Evolutionary conservation across 2,113 vertebrate genomes (phyloP).

Genomic region (Lonchura striata): DNA sequence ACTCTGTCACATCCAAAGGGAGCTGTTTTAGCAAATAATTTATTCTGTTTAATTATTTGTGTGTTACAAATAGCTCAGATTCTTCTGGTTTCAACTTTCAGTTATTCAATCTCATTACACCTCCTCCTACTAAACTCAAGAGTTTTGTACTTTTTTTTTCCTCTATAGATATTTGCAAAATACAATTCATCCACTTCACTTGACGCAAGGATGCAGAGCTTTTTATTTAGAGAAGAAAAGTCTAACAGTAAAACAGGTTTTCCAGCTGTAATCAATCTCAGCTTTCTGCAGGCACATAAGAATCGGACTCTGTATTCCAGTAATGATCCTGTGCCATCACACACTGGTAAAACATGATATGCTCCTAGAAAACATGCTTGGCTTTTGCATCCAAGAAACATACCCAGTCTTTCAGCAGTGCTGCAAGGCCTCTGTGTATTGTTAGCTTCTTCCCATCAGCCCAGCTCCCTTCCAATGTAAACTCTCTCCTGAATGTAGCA

Average conservation of each 20-base stretch:
- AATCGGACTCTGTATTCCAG: background rate
- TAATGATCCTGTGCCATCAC: background rate
- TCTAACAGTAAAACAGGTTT: background rate
- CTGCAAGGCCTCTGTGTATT: background rate
- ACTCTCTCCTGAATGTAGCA: background rate
- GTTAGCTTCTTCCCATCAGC: background rate
- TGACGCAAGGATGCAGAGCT: background rate
- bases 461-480: background rate
- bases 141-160: background rate
- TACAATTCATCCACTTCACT: background rate
- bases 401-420: background rate
- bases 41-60: background rate
- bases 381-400: background rate
- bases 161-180: background rate
- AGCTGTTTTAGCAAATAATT: background rate
- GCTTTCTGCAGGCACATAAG: background rate
- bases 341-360: background rate
- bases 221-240: background rate
- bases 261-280: background rate
- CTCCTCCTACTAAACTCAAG: background rate
- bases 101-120: background rate
- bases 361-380: background rate
- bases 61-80: constrained; percentile 15
- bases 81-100: constrained; percentile 5
- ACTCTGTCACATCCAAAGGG: background rate